phyloP scores from a whole-genome alignment of 30 jellyfish, hydroid and myxozoan species.

The Turritopsis rubra region DNA sequence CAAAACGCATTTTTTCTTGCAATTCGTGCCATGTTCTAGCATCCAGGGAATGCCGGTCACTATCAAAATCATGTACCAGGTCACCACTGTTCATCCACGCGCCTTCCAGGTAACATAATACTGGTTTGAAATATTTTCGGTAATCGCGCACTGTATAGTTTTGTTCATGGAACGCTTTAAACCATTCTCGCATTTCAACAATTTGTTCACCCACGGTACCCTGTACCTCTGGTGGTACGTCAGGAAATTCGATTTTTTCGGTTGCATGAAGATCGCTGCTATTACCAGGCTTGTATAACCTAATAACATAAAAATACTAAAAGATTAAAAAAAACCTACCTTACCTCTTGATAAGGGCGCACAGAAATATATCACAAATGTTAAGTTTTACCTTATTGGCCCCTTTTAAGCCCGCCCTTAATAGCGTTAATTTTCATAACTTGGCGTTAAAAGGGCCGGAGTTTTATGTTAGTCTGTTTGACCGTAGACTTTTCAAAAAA shows the following conservation, averaged over 20 bases:
- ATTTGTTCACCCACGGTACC: slow-evolving; percentile 39
- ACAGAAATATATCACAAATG: no score
- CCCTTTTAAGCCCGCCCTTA: no score
- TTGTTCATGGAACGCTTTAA: slow-evolving; percentile 60
- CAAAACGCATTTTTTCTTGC: slow-evolving; percentile 24
- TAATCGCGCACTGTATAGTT: slow-evolving; percentile 46
- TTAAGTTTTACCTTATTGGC: no score
- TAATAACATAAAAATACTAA: neutral
- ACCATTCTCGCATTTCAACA: slow-evolving; percentile 59
- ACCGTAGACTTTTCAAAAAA: no score
- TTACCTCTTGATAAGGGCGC: no score
- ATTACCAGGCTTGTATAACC: neutral
- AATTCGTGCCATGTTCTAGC: slow-evolving; percentile 28
- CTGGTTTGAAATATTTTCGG: slow-evolving; percentile 63
- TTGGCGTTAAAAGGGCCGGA: no score
- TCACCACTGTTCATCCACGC: slow-evolving; percentile 49
- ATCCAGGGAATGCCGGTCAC: slow-evolving; percentile 30
- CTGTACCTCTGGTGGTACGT: slow-evolving; percentile 34
- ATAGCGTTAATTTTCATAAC: no score
- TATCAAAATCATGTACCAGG: slow-evolving; percentile 13
- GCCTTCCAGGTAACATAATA: slow-evolving; percentile 66
- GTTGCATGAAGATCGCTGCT: slow-evolving; percentile 12
- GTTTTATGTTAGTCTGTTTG: no score
- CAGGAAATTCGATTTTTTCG: slow-evolving; percentile 58
- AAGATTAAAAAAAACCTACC: neutral